A percentile compares a stretch with the other conserved stretches of the same genome.
phyloP scores from a whole-genome alignment of 1,140 invertebrate species.

The Caenorhabditis briggsae region DNA sequence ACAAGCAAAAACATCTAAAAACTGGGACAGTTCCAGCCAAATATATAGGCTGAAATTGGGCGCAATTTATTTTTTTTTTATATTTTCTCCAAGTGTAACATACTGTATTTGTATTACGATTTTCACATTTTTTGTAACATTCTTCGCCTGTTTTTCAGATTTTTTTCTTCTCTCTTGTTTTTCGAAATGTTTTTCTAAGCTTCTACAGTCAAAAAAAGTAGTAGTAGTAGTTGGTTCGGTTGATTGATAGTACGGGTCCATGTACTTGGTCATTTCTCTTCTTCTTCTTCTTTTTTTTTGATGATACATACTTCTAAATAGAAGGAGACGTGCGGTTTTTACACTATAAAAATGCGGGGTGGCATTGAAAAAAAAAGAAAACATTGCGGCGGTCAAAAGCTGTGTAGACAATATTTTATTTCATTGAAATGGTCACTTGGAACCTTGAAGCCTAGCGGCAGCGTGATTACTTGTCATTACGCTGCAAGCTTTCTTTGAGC shows the following conservation, averaged over 20 bases:
- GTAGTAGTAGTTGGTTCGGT: not conserved
- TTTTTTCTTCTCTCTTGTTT: not conserved
- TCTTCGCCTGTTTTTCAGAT: slow-evolving; percentile 22
- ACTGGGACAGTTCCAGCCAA: not conserved
- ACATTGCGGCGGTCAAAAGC: no score
- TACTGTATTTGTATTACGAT: slow-evolving; percentile 18
- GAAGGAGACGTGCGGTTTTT: no score
- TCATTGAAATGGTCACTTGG: no score
- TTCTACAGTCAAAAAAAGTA: not conserved
- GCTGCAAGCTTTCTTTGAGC: no score
- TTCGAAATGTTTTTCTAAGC: slow-evolving; percentile 30
- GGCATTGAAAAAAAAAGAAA: no score
- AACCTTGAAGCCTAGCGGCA: no score
- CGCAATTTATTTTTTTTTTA: slow-evolving; percentile 22
- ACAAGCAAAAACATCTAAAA: not conserved
- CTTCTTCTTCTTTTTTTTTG: not conserved
- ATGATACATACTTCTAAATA: no score
- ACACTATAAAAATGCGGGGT: no score
- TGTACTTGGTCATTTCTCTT: not conserved
- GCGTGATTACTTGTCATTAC: no score
- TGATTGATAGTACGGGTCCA: slow-evolving; percentile 24
- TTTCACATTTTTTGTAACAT: slow-evolving; percentile 27
- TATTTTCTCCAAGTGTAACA: not conserved
- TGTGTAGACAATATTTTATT: no score
- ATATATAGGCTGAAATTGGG: slow-evolving; percentile 39